Percentiles rank a stretch among this genome's conserved stretches.
phyloP scores from a whole-genome alignment of 2,888 invertebrate genomes.

The Microctonus aethiopoides region DNA sequence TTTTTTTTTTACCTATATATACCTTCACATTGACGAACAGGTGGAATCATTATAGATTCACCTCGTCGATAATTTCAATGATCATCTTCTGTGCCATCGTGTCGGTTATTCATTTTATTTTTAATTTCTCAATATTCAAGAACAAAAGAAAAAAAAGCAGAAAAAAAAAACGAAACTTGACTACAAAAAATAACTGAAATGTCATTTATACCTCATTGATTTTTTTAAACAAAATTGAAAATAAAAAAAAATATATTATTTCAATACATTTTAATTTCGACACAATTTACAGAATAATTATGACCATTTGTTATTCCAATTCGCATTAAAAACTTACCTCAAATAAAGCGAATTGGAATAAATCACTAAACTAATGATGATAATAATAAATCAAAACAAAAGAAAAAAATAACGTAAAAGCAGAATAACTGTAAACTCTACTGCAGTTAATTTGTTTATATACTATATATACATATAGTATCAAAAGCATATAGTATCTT shows the following conservation, averaged over 20 bases:
- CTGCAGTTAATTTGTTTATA: neutral
- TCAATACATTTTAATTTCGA: too few species aligned
- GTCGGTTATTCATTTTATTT: constrained; percentile 20
- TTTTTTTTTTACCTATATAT: constrained; percentile 24
- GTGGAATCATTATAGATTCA: neutral
- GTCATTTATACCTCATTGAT: too few species aligned
- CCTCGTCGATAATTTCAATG: constrained; percentile 16
- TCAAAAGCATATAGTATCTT: too few species aligned
- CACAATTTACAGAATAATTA: neutral
- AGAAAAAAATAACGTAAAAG: neutral
- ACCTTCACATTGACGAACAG: neutral
- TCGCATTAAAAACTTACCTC: neutral
- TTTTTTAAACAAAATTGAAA: too few species aligned
- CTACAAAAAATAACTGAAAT: neutral
- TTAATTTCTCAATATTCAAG: neutral
- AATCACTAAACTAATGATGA: neutral
- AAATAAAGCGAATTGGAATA: neutral
- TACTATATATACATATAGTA: neutral
- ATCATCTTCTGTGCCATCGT: constrained; percentile 12
- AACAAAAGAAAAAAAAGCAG: neutral
- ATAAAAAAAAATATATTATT: too few species aligned
- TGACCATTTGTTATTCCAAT: neutral
- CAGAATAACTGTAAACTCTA: too few species aligned
- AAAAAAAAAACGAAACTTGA: neutral
- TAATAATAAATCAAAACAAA: neutral